phyloP scores from a whole-genome alignment of 2,113 vertebrate species.

The Ariopsis seemanni region DNA sequence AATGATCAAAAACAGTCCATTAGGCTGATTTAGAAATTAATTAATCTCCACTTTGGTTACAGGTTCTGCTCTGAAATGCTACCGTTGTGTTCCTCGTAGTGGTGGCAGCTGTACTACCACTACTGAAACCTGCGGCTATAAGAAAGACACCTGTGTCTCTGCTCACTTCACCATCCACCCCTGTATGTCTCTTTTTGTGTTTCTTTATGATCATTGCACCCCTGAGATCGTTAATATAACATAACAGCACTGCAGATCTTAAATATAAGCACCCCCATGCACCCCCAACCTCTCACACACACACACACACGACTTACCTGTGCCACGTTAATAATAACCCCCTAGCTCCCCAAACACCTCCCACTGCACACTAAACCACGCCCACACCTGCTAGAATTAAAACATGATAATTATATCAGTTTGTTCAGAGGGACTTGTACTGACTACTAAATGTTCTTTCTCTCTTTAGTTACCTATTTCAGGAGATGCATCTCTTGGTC shows the following conservation, averaged over 20 bases:
- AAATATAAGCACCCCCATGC: not conserved
- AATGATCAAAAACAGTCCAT: not conserved
- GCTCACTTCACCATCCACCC: not conserved
- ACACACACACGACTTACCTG: too few species aligned
- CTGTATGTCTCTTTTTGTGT: not conserved
- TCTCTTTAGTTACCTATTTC: not conserved
- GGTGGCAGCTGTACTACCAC: not conserved
- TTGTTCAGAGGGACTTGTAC: not conserved
- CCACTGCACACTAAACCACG: too few species aligned
- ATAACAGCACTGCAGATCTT: not conserved
- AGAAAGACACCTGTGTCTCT: not conserved
- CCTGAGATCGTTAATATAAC: not conserved
- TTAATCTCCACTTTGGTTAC: too few species aligned
- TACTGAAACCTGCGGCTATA: not conserved
- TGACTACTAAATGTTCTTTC: not conserved
- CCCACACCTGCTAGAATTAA: too few species aligned
- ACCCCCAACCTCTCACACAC: too few species aligned
- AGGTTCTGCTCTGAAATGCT: too few species aligned
- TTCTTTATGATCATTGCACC: not conserved
- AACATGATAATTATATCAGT: not conserved
- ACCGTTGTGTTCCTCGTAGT: too few species aligned
- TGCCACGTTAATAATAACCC: too few species aligned
- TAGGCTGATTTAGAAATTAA: not conserved
- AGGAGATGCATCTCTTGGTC: not conserved
- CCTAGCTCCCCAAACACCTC: too few species aligned